Conservation (phyloP, 2,113 vertebrate species). For the Puntigrus tetrazona region DNA sequence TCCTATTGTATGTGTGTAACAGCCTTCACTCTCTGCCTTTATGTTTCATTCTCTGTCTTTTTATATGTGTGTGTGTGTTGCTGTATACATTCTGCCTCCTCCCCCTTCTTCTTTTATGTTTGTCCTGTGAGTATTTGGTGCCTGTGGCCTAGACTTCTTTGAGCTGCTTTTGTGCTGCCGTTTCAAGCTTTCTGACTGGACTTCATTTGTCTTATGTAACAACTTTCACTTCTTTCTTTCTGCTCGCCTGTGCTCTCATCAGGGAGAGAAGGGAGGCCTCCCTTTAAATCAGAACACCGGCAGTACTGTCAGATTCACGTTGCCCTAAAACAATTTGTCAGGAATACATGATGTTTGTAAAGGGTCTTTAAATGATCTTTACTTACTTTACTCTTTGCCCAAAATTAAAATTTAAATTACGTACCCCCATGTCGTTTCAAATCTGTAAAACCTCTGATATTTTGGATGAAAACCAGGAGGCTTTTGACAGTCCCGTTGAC, state of each 20-base stretch:
- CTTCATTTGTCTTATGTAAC: constrained; percentile 63
- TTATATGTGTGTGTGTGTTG: constrained; percentile 2
- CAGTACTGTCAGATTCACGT: background rate
- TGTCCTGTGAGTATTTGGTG: constrained; percentile 52
- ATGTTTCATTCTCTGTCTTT: background rate
- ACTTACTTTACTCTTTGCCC: too few relatives aligned
- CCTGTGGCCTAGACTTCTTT: constrained; percentile 59
- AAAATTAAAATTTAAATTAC: background rate
- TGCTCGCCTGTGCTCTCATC: constrained; percentile 30
- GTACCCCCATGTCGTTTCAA: background rate
- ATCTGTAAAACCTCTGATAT: too few relatives aligned
- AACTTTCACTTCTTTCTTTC: constrained; percentile 44
- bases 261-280: background rate
- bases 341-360: background rate
- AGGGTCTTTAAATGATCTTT: too few relatives aligned
- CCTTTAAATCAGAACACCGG: background rate
- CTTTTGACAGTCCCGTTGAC: too few relatives aligned
- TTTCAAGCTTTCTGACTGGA: constrained; percentile 55
- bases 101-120: background rate
- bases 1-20: constrained; percentile 56
- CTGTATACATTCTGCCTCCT: background rate
- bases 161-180: constrained; percentile 59
- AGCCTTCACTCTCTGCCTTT: constrained; percentile 37
- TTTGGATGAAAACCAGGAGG: too few relatives aligned
- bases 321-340: background rate